Evolutionary conservation across 2,888 invertebrate species (phyloP).

Genomic region (Parnassius orleans): DNA sequence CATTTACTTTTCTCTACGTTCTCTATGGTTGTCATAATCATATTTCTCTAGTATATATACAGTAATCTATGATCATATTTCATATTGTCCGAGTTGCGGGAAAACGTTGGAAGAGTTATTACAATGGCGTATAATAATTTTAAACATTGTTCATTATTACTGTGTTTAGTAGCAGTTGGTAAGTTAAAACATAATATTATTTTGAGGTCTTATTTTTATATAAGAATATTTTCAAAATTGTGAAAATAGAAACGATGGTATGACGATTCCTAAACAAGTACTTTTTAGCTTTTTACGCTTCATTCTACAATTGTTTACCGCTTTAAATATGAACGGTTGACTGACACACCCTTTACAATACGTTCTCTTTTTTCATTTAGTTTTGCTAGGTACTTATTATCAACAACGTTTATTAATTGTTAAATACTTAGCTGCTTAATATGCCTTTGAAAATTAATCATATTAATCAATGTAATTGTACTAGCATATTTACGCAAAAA

Average conservation of each 20-base stretch:
- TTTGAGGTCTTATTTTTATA: neutral
- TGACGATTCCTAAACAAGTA: slow-evolving; percentile 17
- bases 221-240: neutral
- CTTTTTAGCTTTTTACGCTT: slow-evolving; percentile 10
- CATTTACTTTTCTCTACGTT: too few species aligned
- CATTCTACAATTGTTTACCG: slow-evolving; percentile 21
- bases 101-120: slow-evolving; percentile 36
- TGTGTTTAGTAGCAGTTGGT: slow-evolving; percentile 49
- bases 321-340: slow-evolving; percentile 22
- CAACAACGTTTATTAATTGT: neutral
- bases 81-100: slow-evolving; percentile 27
- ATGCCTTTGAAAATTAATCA: neutral
- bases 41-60: too few species aligned
- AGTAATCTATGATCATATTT: too few species aligned
- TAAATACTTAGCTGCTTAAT: too few species aligned
- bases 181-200: slow-evolving; percentile 40
- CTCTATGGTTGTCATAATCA: too few species aligned
- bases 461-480: too few species aligned
- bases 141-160: slow-evolving; percentile 43
- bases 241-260: neutral
- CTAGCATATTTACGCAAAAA: too few species aligned
- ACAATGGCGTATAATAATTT: slow-evolving; percentile 50
- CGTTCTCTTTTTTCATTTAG: slow-evolving; percentile 23
- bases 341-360: slow-evolving; percentile 24
- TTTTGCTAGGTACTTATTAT: neutral